Base-by-base conservation (phyloP, 2,888 invertebrate species). In the Bombylius major region DNA sequence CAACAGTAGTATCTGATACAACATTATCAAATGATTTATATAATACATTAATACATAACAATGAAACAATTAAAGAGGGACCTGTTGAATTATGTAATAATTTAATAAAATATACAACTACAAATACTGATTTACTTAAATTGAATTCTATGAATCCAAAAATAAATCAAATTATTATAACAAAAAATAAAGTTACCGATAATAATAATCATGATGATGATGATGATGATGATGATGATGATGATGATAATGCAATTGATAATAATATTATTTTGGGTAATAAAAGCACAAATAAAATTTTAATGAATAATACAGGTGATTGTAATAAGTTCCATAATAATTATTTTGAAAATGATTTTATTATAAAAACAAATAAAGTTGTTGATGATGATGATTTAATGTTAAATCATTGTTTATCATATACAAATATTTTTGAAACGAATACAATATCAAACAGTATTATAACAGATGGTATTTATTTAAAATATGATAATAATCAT, bases 391-490 rank as follows among this genome's bases (percentile, higher is more conserved):
- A 42, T 42, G 39, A 42, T 42, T 42, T 11, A 42, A 42, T 42
- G 39, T 69, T 69, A 60, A 69, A 70, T 59, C 70, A 71, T 60
- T 23, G 23, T 23, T 60, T 72, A 60, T 71, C 71, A 56, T 72
- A 72, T 59, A 71, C 72, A 9, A 73, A 72, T 65, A 66, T 72
- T 1, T 71, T 72, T 59, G 73, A 73, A 56, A 68, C 71, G 54
- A 70, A 71, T 57, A 70, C 73, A 56, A 71, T 72, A 65, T 70
- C 71, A 55, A 72, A 72, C 53, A 70, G 67, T 64, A 71, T 72
- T 65, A 23, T 23, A 23, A 71, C 72, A 59, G 68, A 69, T 45
- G 71, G 71, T 59, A 61, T 71, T 53, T 71, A 73, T 65, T 70
- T 72, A 53, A 11, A 42, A 11, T 5, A 11, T 42, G 11, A 42